Evolutionary conservation across 1,140 invertebrate genomes (phyloP).

Genomic region (Manduca sexta): DNA sequence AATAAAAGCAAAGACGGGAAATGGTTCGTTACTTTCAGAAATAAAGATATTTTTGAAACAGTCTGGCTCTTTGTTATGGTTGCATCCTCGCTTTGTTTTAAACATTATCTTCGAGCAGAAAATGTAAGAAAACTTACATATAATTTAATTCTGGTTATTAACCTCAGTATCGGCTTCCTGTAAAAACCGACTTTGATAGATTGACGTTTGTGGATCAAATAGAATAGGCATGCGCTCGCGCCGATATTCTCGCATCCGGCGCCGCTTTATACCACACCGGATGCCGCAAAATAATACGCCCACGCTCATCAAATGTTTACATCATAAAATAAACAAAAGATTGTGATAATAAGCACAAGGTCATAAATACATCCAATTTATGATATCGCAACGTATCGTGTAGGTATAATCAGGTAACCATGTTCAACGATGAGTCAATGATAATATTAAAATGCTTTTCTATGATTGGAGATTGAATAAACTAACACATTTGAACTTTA

Average conservation of each 20-base stretch:
- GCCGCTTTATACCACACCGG: constrained; percentile 15
- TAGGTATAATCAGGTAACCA: no score
- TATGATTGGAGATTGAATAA: no score
- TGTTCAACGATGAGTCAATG: no score
- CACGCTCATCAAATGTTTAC: constrained; percentile 12
- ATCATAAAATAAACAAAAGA: constrained; percentile 2
- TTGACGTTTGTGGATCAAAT: constrained; percentile 21
- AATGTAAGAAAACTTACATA: constrained; percentile 1
- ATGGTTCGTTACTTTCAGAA: no score
- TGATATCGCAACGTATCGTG: neutral
- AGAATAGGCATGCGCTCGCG: constrained; percentile 7
- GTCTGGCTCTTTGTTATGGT: no score
- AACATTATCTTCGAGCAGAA: no score
- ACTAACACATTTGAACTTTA: no score
- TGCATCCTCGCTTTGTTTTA: no score
- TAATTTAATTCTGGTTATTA: constrained; percentile 5
- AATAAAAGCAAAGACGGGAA: no score
- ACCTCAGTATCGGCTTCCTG: constrained; percentile 7
- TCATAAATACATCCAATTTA: neutral
- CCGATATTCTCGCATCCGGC: constrained; percentile 20
- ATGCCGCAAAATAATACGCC: constrained; percentile 18
- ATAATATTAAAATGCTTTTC: no score
- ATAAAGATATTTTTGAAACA: no score
- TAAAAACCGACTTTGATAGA: constrained; percentile 20
- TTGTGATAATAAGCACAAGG: constrained; percentile 1